Conservation (phyloP, 2,888 invertebrate genomes). For the Hypena proboscidalis region DNA sequence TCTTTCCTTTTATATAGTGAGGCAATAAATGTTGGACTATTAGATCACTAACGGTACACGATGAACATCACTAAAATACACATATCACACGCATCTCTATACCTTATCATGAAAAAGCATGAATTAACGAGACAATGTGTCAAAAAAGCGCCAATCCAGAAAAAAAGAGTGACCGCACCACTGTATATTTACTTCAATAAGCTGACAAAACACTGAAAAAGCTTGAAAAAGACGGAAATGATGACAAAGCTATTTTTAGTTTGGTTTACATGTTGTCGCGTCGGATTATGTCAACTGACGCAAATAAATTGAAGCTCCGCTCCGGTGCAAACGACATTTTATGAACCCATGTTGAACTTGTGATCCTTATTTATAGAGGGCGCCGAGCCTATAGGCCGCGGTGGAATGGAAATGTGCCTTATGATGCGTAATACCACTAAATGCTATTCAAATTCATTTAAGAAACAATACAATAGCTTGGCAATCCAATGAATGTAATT, state of each 20-base stretch:
- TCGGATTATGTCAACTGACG: conserved; percentile 13
- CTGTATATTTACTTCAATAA: conserved; percentile 11
- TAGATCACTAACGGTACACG: not conserved
- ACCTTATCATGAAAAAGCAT: conserved; percentile 2
- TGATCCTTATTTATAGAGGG: not conserved
- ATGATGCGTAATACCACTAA: too few relatives aligned
- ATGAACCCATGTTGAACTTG: conserved; percentile 1
- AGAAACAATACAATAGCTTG: too few relatives aligned
- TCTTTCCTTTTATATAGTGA: too few relatives aligned
- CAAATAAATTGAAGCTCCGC: conserved; percentile 9
- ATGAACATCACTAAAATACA: not conserved
- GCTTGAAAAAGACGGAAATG: too few relatives aligned
- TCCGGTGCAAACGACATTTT: conserved; percentile 1
- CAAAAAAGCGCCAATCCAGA: conserved; percentile 1
- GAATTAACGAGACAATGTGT: conserved; percentile 1
- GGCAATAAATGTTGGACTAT: too few relatives aligned
- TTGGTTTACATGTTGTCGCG: conserved; percentile 8
- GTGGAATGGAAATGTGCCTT: too few relatives aligned
- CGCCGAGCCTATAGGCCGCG: too few relatives aligned
- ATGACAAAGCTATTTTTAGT: conserved; percentile 13
- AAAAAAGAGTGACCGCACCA: conserved; percentile 4
- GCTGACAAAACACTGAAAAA: too few relatives aligned
- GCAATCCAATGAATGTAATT: too few relatives aligned
- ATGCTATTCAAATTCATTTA: too few relatives aligned
- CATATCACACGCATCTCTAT: not conserved